Evolutionary conservation across 2,797 vertebrate genomes (phyloP), one percentile per base, ranked within the genome.

Genomic region (Sebastes glaucus): DNA sequence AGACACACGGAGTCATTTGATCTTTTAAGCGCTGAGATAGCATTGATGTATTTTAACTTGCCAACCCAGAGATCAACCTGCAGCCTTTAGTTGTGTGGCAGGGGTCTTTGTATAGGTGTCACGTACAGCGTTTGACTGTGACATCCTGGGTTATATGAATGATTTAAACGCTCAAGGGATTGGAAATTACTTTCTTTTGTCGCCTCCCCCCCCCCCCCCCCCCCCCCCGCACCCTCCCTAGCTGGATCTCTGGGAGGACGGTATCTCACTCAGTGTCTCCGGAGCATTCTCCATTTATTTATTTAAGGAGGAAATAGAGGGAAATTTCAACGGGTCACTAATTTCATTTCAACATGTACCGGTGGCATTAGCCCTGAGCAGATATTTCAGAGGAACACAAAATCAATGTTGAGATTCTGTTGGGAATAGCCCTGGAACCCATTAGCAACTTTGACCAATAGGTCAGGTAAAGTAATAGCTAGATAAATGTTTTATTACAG

Each of bases 401-500:
- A 96, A 96, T 96, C 95, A 95, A 96, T 94, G 93, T 88, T 53
- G 86, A 94, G 87, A 87, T 95, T 96, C 94, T 94, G 82, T 91
- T 93, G 95, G 96, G 95, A 96, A 97, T 95, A 93, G 96, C 94
- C 92, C 94, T 91, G 78, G 93, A 96, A 96, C 95, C 96, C 97
- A 97, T 97, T 97, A 97, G 96, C 95, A 96, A 97, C 94, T 96
- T 96, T 96, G 94, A 95, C 96, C 95, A 96, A 95, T 94, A 96
- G 97, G 97, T 97, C 97, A 97, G 94, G 95, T 96, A 97, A 97
- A 97, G 96, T 96, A 98, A 98, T 96, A 97, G 96, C 93, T 91
- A 94, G 95, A 97, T 98, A 97, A 98, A 98, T 98, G 97, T 97
- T 99, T 98, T 96, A 98, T 97, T 96, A 97, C 96, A 94, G 93